A percentile compares a stretch with the other conserved stretches of the same genome.
phyloP scores from a whole-genome alignment of 2,888 invertebrate species.

The Dicyrtomina minuta region DNA sequence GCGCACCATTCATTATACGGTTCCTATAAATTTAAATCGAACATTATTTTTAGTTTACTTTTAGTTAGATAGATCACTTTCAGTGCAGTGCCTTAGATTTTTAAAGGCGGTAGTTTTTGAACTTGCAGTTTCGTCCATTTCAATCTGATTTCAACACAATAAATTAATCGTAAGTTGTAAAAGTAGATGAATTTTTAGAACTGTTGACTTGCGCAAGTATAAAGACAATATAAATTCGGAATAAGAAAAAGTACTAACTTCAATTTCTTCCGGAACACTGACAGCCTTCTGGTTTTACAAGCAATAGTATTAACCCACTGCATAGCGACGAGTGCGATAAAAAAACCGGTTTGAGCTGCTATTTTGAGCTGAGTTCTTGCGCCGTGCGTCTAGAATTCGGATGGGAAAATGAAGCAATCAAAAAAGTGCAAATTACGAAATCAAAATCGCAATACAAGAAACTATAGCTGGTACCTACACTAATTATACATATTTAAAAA shows the following conservation, averaged over 20 bases:
- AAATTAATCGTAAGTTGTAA: neutral
- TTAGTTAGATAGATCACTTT: too few relatives aligned
- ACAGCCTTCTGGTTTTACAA: conserved; percentile 39
- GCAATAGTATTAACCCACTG: conserved; percentile 43
- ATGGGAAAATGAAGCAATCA: too few relatives aligned
- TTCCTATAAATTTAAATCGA: conserved; percentile 36
- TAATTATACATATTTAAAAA: neutral
- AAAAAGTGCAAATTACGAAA: too few relatives aligned
- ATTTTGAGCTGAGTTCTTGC: conserved; percentile 36
- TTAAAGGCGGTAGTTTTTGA: too few relatives aligned
- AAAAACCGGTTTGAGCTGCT: conserved; percentile 42
- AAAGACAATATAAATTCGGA: neutral
- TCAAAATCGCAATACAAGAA: too few relatives aligned
- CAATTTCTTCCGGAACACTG: conserved; percentile 33
- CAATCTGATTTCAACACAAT: too few relatives aligned
- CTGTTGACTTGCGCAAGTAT: neutral
- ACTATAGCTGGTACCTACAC: too few relatives aligned
- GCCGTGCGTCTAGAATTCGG: conserved; percentile 29
- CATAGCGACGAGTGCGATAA: conserved; percentile 42
- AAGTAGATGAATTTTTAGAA: neutral
- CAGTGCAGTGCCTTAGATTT: too few relatives aligned
- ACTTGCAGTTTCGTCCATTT: too few relatives aligned
- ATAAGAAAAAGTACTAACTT: conserved; percentile 28
- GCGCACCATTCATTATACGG: conserved; percentile 38
- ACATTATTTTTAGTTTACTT: neutral